phyloP scores from a whole-genome alignment of 2,888 invertebrate genomes.

The Campoplex capitator region DNA sequence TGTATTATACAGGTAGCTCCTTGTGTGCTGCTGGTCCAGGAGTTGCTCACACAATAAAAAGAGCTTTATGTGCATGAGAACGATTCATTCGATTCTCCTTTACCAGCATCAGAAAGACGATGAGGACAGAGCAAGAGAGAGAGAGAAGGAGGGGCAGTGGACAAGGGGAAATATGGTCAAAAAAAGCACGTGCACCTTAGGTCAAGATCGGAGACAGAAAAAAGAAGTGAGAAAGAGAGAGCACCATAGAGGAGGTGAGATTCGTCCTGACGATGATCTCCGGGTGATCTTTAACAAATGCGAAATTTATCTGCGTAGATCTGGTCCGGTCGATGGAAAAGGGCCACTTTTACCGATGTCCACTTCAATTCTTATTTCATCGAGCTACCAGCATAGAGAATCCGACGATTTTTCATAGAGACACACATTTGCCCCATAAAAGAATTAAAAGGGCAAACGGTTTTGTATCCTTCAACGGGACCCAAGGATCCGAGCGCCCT shows the following conservation, averaged over 20 bases:
- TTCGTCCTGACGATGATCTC: conserved; percentile 51
- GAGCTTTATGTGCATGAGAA: conserved; percentile 18
- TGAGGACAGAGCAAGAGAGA: conserved; percentile 25
- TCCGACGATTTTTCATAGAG: not conserved
- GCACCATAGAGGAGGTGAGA: conserved; percentile 42
- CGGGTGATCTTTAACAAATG: conserved; percentile 73
- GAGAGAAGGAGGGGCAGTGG: not conserved
- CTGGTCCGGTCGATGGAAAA: conserved; percentile 68
- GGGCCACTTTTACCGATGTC: conserved; percentile 44
- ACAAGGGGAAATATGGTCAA: conserved; percentile 49
- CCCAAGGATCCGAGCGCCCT: not conserved
- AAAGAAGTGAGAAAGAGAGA: conserved; percentile 10
- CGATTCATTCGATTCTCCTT: conserved; percentile 68
- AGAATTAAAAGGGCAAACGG: not conserved
- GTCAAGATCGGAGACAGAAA: conserved; percentile 20
- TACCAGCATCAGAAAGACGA: conserved; percentile 20
- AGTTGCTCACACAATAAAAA: conserved; percentile 22
- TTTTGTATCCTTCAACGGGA: not conserved
- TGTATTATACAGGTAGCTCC: conserved; percentile 69
- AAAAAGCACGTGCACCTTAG: conserved; percentile 61
- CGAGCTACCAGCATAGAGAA: conserved; percentile 36
- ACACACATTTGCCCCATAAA: not conserved
- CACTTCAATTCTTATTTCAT: conserved; percentile 33
- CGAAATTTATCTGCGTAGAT: conserved; percentile 79
- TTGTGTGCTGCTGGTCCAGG: conserved; percentile 50